phyloP scores from a whole-genome alignment of 2,888 invertebrate genomes.

The Aporophyla nigra region DNA sequence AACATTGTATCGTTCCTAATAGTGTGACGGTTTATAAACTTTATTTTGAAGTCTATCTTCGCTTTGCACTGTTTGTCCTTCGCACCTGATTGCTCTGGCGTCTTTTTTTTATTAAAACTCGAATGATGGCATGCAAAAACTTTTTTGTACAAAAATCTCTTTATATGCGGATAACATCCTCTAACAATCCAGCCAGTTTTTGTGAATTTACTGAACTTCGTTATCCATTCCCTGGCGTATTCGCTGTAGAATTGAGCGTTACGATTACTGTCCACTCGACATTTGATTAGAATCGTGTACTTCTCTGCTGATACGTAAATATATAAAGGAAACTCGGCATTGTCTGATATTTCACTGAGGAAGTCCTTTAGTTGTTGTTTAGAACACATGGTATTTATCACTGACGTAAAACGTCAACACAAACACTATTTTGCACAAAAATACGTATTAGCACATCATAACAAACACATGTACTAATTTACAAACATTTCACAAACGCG shows the following conservation, averaged over 20 bases:
- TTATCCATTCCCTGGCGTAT: slow-evolving; percentile 68
- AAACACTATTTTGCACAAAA: slow-evolving; percentile 8
- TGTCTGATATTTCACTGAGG: slow-evolving; percentile 66
- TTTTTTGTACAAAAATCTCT: slow-evolving; percentile 70
- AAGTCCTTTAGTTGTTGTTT: slow-evolving; percentile 54
- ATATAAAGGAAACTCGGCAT: slow-evolving; percentile 62
- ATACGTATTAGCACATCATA: neutral
- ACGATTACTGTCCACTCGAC: slow-evolving; percentile 63
- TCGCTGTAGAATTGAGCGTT: slow-evolving; percentile 60
- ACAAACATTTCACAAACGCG: slow-evolving; percentile 19
- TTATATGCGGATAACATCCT: slow-evolving; percentile 61
- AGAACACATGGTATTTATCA: slow-evolving; percentile 43
- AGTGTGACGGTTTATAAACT: slow-evolving; percentile 68
- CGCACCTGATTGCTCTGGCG: slow-evolving; percentile 9
- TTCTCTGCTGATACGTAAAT: slow-evolving; percentile 68
- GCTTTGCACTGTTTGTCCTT: slow-evolving; percentile 69
- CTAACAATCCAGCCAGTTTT: slow-evolving; percentile 70
- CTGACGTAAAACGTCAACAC: neutral
- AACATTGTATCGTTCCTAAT: slow-evolving; percentile 68
- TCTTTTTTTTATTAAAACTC: slow-evolving; percentile 64
- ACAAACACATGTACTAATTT: slow-evolving; percentile 6
- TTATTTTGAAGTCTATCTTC: slow-evolving; percentile 72
- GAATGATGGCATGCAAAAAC: slow-evolving; percentile 69
- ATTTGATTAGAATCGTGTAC: slow-evolving; percentile 61
- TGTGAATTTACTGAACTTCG: slow-evolving; percentile 72